Conservation (phyloP, 2,888 invertebrate species). For the Sinotaia quadrata region DNA sequence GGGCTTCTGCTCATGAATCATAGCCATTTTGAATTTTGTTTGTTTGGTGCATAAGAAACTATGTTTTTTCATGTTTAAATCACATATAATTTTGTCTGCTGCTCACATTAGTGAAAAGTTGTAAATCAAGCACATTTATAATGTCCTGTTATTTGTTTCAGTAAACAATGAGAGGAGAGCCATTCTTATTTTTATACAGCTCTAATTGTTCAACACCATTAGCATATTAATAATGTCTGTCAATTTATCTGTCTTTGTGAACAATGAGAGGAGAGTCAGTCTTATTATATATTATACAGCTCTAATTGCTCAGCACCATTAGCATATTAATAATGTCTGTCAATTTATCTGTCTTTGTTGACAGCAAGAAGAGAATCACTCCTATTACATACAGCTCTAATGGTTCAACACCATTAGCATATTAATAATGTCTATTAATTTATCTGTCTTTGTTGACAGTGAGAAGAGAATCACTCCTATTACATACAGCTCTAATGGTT, state of each 20-base stretch:
- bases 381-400: neutral
- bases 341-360: neutral
- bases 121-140: too few species aligned
- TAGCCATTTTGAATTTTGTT: too few species aligned
- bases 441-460: conserved; percentile 40
- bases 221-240: neutral
- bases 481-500: conserved; percentile 59
- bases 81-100: too few species aligned
- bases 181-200: too few species aligned
- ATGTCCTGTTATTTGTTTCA: too few species aligned
- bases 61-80: too few species aligned
- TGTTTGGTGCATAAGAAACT: too few species aligned
- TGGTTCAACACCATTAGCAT: neutral
- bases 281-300: neutral
- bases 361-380: neutral
- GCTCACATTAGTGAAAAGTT: too few species aligned
- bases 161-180: too few species aligned
- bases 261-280: neutral
- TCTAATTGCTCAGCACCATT: neutral
- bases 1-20: too few species aligned
- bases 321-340: neutral
- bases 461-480: conserved; percentile 67
- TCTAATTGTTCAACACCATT: too few species aligned
- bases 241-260: neutral
- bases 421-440: neutral